phyloP scores from a whole-genome alignment of 1,140 invertebrate species.

The Propsilocerus akamusi region DNA sequence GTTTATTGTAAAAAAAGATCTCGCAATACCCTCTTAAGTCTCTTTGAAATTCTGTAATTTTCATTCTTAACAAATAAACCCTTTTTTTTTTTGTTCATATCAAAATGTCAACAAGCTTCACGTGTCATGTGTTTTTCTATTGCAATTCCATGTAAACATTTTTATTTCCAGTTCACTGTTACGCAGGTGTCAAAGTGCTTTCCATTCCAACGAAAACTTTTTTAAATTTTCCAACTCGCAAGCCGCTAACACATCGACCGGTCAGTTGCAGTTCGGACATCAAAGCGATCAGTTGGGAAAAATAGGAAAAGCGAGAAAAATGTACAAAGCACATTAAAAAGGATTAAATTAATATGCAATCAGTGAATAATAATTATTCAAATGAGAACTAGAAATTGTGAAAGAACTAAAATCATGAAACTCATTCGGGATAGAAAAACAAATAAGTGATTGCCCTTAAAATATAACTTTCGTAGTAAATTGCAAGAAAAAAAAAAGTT shows the following conservation, averaged over 20 bases:
- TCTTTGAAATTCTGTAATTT: too few species aligned
- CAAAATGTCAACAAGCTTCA: too few species aligned
- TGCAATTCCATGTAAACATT: neutral
- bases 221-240: neutral
- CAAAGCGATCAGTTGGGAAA: neutral
- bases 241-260: neutral
- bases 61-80: too few species aligned
- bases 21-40: neutral
- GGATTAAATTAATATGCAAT: too few species aligned
- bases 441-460: too few species aligned
- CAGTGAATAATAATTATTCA: neutral
- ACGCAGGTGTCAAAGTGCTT: neutral
- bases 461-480: too few species aligned
- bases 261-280: neutral
- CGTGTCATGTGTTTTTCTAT: neutral
- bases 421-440: neutral
- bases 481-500: neutral
- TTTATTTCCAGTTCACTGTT: neutral
- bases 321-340: too few species aligned
- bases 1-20: constrained; percentile 50
- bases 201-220: neutral
- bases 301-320: neutral
- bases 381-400: neutral
- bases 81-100: too few species aligned
- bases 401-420: neutral